Evolutionary conservation across 2,113 vertebrate genomes (phyloP).

Genomic region (Austrofundulus limnaeus): DNA sequence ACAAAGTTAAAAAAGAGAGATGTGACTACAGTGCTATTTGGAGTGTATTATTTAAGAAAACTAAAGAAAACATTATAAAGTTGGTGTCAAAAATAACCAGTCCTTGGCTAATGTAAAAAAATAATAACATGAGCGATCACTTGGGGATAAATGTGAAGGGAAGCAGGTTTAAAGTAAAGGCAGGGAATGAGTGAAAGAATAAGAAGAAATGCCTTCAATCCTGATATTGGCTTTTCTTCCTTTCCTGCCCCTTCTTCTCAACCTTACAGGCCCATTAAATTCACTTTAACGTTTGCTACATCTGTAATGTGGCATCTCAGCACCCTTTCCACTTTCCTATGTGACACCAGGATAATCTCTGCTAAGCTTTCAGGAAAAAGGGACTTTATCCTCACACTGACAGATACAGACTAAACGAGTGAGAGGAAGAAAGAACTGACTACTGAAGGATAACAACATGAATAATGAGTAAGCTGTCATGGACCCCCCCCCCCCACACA

Average conservation of each 20-base stretch:
- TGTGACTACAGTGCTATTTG: too few relatives aligned
- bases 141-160: conserved; percentile 5
- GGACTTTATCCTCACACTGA: conserved; percentile 64
- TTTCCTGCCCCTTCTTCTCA: conserved; percentile 31
- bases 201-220: conserved; percentile 4
- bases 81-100: neutral
- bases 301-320: conserved; percentile 72
- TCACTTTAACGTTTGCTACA: conserved; percentile 72
- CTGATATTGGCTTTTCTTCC: conserved; percentile 11
- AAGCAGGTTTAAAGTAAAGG: neutral
- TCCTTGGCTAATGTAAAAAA: neutral
- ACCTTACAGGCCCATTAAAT: conserved; percentile 66
- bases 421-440: conserved; percentile 43
- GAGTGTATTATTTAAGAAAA: neutral
- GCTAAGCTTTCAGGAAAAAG: conserved; percentile 68
- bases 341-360: conserved; percentile 68
- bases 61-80: too few relatives aligned
- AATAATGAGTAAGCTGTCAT: conserved; percentile 72
- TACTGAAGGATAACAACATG: conserved; percentile 66
- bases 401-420: conserved; percentile 62
- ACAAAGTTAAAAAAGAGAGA: conserved; percentile 14
- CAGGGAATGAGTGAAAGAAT: conserved; percentile 7
- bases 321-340: conserved; percentile 56
- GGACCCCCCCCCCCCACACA: too few relatives aligned
- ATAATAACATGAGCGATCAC: neutral